phyloP scores from a whole-genome alignment of 2,888 invertebrate genomes.

The Folsomia candida region DNA sequence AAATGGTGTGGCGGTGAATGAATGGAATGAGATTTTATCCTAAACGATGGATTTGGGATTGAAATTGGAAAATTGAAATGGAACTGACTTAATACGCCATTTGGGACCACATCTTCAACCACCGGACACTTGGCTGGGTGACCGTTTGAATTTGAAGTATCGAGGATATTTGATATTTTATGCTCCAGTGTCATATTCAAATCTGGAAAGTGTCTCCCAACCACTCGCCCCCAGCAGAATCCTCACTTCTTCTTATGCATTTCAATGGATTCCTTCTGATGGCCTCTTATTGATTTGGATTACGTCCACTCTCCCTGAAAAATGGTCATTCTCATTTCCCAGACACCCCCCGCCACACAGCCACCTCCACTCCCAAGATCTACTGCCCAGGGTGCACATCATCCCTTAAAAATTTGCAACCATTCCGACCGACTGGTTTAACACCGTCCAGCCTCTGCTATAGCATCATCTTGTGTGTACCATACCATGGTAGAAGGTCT shows the following conservation, averaged over 20 bases:
- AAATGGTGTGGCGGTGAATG: neutral
- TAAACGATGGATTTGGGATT: neutral
- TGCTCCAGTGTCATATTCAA: constrained; percentile 18
- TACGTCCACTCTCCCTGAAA: constrained; percentile 36
- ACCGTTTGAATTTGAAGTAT: neutral
- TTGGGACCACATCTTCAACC: neutral
- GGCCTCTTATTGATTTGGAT: constrained; percentile 46
- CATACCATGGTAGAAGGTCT: neutral
- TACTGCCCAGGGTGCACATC: no score
- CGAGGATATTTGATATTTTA: neutral
- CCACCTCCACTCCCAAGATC: no score
- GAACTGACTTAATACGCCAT: neutral
- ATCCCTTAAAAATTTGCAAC: no score
- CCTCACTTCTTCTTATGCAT: neutral
- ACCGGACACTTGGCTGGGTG: neutral
- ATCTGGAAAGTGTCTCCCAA: neutral
- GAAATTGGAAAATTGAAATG: neutral
- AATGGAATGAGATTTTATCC: neutral
- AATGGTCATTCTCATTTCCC: constrained; percentile 42
- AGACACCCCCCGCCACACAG: no score
- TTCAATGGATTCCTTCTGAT: neutral
- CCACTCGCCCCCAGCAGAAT: neutral
- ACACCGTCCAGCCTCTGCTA: no score
- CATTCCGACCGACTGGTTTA: no score
- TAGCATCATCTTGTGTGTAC: no score